These are phyloP conservation scores for Sciurus niger DNA, from an alignment of 2,113 vertebrate species.

Conservation along the genomic window DNA sequence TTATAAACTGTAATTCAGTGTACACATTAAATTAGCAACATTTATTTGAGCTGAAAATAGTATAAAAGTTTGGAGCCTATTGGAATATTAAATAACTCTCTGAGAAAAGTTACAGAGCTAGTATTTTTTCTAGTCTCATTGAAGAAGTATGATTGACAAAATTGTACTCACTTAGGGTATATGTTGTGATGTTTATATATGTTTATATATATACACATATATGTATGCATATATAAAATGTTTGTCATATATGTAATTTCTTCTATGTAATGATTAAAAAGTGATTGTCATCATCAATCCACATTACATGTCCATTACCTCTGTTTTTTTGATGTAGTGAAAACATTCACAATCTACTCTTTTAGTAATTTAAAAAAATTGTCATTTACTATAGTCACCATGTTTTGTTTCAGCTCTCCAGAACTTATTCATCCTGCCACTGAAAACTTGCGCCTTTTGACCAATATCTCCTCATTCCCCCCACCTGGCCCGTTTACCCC, in stretches of 20 bases:
- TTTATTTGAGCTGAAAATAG: conserved; percentile 18
- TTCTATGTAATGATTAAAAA: not conserved
- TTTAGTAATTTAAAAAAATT: not conserved
- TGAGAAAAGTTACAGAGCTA: conserved; percentile 60
- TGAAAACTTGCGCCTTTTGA: not conserved
- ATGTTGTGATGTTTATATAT: not conserved
- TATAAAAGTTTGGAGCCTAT: not conserved
- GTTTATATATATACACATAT: not conserved
- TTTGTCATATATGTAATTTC: not conserved
- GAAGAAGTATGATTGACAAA: not conserved
- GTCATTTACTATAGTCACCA: not conserved
- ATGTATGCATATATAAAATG: not conserved
- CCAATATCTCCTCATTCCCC: not conserved
- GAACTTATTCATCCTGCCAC: not conserved
- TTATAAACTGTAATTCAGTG: not conserved
- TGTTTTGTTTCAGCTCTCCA: not conserved
- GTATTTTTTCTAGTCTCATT: not conserved
- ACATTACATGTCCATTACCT: not conserved
- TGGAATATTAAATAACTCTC: conserved; percentile 11
- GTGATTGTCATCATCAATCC: not conserved
- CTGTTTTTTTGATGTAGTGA: not conserved
- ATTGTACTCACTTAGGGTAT: not conserved
- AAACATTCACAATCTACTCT: not conserved
- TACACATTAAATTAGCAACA: conserved; percentile 20
- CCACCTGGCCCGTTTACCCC: not conserved